phyloP scores from a whole-genome alignment of 2,797 vertebrate genomes.

The Podarcis siculus region DNA sequence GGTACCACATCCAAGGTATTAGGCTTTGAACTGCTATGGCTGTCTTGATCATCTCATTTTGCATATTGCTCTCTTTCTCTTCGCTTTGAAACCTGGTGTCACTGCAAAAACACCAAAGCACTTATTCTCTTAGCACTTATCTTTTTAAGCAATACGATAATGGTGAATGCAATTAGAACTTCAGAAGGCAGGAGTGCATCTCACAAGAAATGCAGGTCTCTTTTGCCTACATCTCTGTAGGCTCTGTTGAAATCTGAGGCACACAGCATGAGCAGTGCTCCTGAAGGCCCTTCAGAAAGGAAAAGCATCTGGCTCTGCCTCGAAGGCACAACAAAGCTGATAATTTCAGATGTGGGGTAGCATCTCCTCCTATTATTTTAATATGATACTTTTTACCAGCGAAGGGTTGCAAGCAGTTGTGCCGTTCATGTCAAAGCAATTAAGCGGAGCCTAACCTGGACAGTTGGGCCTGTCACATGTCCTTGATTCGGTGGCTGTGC shows the following conservation, averaged over 20 bases:
- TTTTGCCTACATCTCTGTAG: neutral
- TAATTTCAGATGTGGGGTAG: neutral
- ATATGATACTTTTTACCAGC: neutral
- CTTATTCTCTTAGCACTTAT: neutral
- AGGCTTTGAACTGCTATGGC: neutral
- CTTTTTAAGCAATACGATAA: neutral
- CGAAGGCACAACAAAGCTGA: neutral
- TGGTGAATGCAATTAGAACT: neutral
- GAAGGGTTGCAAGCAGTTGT: neutral
- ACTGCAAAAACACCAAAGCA: neutral
- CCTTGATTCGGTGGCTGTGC: slow-evolving; percentile 92
- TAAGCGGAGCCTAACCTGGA: slow-evolving; percentile 80
- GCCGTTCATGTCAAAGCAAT: no score
- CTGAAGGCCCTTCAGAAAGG: neutral
- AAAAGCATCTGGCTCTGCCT: neutral
- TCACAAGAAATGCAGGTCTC: neutral
- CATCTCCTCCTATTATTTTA: neutral
- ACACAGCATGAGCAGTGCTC: neutral
- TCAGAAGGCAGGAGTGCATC: neutral
- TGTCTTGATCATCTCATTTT: no score
- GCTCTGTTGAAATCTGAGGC: neutral
- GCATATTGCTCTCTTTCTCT: neutral
- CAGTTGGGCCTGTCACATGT: slow-evolving; percentile 92
- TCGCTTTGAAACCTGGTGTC: neutral
- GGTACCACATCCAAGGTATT: neutral